A percentile compares a stretch with the other conserved stretches of the same genome.
phyloP scores from a whole-genome alignment of 2,113 vertebrate species.

The Prochilodus magdalenae region DNA sequence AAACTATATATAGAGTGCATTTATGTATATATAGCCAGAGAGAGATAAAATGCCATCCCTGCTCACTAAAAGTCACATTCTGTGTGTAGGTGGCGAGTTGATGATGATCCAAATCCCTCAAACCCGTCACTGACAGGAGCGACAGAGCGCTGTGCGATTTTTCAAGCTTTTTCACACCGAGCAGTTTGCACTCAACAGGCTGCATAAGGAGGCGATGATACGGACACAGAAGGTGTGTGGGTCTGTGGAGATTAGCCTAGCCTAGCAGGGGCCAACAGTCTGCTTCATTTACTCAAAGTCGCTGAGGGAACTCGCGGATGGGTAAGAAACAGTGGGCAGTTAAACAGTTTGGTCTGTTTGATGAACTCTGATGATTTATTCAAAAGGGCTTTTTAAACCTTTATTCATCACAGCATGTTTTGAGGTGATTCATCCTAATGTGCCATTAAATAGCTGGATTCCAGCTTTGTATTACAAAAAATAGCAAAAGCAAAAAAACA shows the following conservation, averaged over 20 bases:
- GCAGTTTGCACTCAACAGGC: slow-evolving; percentile 57
- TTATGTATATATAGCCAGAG: neutral
- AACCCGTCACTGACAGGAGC: slow-evolving; percentile 49
- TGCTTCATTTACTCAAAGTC: slow-evolving; percentile 40
- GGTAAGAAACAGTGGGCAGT: neutral
- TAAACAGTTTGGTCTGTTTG: slow-evolving; percentile 17
- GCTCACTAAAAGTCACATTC: slow-evolving; percentile 11
- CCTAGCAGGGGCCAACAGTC: slow-evolving; percentile 37
- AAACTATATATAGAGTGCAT: neutral
- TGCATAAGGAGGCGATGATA: slow-evolving; percentile 48
- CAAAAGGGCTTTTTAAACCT: neutral
- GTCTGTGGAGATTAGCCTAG: slow-evolving; percentile 52
- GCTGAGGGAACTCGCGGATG: slow-evolving; percentile 17
- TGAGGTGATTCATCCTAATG: neutral
- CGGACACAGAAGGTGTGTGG: slow-evolving; percentile 55
- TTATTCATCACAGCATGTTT: neutral
- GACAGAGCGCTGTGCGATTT: slow-evolving; percentile 35
- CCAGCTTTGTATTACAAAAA: too few species aligned
- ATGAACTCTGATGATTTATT: neutral
- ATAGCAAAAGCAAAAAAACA: too few species aligned
- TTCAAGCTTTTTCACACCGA: slow-evolving; percentile 42
- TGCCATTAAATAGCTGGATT: too few species aligned
- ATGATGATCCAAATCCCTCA: slow-evolving; percentile 52
- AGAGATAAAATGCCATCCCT: neutral
- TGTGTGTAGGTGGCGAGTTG: slow-evolving; percentile 52